These are phyloP conservation scores for Gobius niger DNA, from an alignment of 2,113 vertebrate genomes.

Conservation along the genomic window DNA sequence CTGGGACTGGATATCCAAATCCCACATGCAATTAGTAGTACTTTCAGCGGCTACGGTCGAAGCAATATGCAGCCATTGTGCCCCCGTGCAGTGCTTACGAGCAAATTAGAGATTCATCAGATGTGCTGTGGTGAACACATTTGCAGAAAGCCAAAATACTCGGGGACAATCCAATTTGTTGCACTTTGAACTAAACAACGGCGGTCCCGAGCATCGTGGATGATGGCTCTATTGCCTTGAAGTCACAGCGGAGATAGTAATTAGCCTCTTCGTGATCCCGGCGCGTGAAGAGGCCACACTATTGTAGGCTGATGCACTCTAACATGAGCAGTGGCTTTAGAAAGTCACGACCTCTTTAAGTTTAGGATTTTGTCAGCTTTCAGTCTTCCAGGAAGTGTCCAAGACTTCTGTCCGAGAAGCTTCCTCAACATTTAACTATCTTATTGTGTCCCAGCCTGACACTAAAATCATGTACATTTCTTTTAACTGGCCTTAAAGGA, in stretches of 20 bases:
- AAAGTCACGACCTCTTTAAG: too few species aligned
- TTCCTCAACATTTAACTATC: too few species aligned
- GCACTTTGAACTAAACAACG: conserved; percentile 52
- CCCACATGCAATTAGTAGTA: conserved; percentile 77
- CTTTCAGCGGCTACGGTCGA: conserved; percentile 74
- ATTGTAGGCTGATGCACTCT: conserved; percentile 29
- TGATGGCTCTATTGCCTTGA: conserved; percentile 64
- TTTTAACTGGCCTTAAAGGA: too few species aligned
- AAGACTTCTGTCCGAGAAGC: too few species aligned
- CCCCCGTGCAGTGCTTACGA: conserved; percentile 51
- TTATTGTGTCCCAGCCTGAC: too few species aligned
- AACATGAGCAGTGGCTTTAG: too few species aligned
- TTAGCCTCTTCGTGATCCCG: conserved; percentile 59
- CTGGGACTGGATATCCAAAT: conserved; percentile 75
- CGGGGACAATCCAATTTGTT: conserved; percentile 56
- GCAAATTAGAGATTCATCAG: conserved; percentile 65
- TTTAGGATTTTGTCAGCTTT: too few species aligned
- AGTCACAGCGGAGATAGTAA: conserved; percentile 56
- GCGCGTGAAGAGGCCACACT: conserved; percentile 53
- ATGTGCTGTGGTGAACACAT: conserved; percentile 54
- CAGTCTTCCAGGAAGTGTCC: too few species aligned
- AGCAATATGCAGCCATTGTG: conserved; percentile 65
- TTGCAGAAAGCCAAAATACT: conserved; percentile 57
- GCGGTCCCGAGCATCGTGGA: conserved; percentile 54
- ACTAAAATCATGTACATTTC: too few species aligned